Base-by-base conservation (phyloP, 1,140 invertebrate genomes). In the Cyclina sinensis region DNA sequence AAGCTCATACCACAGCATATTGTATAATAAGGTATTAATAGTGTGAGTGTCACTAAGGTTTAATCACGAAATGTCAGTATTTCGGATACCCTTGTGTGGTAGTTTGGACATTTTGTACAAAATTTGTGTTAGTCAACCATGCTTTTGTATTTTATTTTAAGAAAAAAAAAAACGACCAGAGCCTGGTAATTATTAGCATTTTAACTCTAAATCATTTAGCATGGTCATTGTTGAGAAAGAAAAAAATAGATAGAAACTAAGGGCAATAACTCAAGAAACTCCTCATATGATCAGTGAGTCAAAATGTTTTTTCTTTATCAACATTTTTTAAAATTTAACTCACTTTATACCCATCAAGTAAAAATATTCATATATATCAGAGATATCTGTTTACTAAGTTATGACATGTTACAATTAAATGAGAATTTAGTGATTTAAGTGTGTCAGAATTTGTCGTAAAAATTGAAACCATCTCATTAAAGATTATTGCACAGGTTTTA, bases 391-490 rank as follows among this genome's bases (percentile, higher is more conserved):
- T 78, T 78, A 78, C 74, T 24, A 57, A 78, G 74, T 81, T 81
- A 81, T 81, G 79, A 81, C 79, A 81, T 81, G 79, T 62, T 62
- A 57, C 59, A 81, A 81, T 81, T 81, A 81, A 81, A 81, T 57
- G 27, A 24, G 51, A 59, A 81, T 81, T 81, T 62, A 62, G 35
- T 39, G 59, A 59, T 65, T 81, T 81, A 35, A 54, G 7, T 32
- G 30, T 57, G 79, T 81, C 79, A 81, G 59, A 62, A n/a, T 39
- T 21, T 24, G 48, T 65, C 79, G 39, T 81, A 81, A 81, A 81
- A 81, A 51, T 62, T 54, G 35, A 78, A 78, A 78, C 46, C 46
- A 51, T 1, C 43, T 48, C 74, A 78, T 78, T 51, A 78, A 78
- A 78, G 27, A 78, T 78, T 51, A 78, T 46, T 35, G 35, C 48